Base-by-base conservation (phyloP, 2,113 vertebrate species). In the Triplophysa tibetana region DNA sequence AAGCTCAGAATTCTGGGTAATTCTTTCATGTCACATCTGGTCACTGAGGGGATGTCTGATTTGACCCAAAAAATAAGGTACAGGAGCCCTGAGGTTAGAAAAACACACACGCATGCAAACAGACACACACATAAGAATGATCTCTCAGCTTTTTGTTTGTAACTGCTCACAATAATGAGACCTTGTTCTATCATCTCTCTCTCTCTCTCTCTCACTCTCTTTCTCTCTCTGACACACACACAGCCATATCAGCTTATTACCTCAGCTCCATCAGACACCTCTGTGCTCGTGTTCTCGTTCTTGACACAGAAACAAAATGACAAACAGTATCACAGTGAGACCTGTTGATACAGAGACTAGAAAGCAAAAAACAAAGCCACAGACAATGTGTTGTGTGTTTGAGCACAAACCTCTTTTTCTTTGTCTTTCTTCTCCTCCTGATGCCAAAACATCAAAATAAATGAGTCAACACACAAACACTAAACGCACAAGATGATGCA, bases 371-470 rank as follows among this genome's bases (percentile, higher is more conserved):
- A 17, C 50, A 52, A 60, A n/a, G 4, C 62, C 75, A 77, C 21
- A 16, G 33, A 50, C 52, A 67, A 1, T 13, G 48, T 19, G 61
- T 54, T 3, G 56, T 75, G 45, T 45, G 16, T 48, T 14, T 60
- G 33, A 38, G 1, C 14, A 77, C 82, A 72, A 66, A 83, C 82
- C 78, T 83, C 67, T 58, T 78, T 81, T 58, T 81, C 79, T 68
- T 78, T 69, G 69, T 84, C 79, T 65, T 23, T 75, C 70, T 50
- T 78, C 54, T 84, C 75, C 61, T n/a, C 75, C 83, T 84, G 23
- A 62, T 17, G 33, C 29, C 62, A 76, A 17, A 63, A 77, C 38
- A 73, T 56, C 60, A 2, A 80, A 38, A 70, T 12, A 69, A 70
- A 56, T 33, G 9, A 45, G 65, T 23, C 33, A 38, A 81, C 63